phyloP scores from a whole-genome alignment of 1,140 invertebrate species.

The Arion vulgaris region DNA sequence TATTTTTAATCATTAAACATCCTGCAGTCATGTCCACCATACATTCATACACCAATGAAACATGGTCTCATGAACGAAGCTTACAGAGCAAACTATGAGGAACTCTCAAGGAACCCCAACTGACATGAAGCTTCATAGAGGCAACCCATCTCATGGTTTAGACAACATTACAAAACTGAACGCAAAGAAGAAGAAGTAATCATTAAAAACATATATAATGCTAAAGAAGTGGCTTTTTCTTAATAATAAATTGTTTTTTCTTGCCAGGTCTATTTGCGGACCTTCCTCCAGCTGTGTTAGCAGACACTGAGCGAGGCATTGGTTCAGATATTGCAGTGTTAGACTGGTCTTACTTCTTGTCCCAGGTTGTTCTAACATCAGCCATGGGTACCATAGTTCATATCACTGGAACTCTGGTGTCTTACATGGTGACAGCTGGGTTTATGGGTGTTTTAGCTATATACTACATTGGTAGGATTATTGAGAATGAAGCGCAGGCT shows the following conservation, averaged over 20 bases:
- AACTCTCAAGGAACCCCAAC: too few species aligned
- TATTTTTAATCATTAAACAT: too few species aligned
- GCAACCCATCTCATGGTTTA: too few species aligned
- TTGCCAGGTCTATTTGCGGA: slow-evolving; percentile 66
- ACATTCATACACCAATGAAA: too few species aligned
- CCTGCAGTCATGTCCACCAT: too few species aligned
- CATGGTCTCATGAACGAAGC: too few species aligned
- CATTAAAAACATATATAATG: too few species aligned
- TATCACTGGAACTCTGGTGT: slow-evolving; percentile 67
- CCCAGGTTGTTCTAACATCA: slow-evolving; percentile 73
- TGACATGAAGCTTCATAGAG: too few species aligned
- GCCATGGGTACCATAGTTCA: slow-evolving; percentile 74
- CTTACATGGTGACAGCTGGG: slow-evolving; percentile 72
- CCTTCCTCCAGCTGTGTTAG: slow-evolving; percentile 23
- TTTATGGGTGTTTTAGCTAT: slow-evolving; percentile 65
- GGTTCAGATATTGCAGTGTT: slow-evolving; percentile 73
- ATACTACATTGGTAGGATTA: slow-evolving; percentile 59
- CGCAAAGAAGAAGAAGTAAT: too few species aligned
- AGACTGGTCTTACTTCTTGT: slow-evolving; percentile 74
- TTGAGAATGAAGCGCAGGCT: slow-evolving; percentile 48
- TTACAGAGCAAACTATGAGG: too few species aligned
- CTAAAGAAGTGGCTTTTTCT: too few species aligned
- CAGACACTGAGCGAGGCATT: slow-evolving; percentile 65
- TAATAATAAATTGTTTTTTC: not conserved
- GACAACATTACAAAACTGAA: too few species aligned